Evolutionary conservation across 2,113 vertebrate species (phyloP).

Genomic region (Eptatretus burgeri): DNA sequence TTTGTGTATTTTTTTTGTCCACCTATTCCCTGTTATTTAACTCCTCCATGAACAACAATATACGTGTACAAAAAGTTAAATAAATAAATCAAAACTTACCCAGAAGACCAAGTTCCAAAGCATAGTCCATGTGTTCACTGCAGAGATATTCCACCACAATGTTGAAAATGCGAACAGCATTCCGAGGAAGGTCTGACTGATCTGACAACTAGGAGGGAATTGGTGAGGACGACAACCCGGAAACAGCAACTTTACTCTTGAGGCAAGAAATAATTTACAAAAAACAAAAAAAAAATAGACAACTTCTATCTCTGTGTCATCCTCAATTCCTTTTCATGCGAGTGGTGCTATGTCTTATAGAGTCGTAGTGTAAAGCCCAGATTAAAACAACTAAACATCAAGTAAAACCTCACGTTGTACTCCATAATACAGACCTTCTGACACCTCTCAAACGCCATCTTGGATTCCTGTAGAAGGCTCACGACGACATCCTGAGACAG

Average conservation of each 20-base stretch:
- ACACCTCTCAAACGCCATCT: conserved; percentile 90
- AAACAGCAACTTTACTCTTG: too few species aligned
- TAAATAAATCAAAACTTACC: conserved; percentile 23
- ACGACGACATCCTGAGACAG: conserved; percentile 87
- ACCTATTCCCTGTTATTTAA: background rate
- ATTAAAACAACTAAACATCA: background rate
- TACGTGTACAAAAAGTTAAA: background rate
- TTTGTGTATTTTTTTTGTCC: too few species aligned
- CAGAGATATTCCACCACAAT: conserved; percentile 89
- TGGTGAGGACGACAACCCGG: too few species aligned
- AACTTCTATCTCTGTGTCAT: too few species aligned
- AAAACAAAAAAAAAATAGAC: too few species aligned
- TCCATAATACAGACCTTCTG: conserved; percentile 41
- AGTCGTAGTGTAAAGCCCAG: background rate
- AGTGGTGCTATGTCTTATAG: too few species aligned
- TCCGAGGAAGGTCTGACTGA: conserved; percentile 79
- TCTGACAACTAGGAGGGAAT: conserved; percentile 44
- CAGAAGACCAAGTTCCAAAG: conserved; percentile 78
- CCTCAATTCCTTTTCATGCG: too few species aligned
- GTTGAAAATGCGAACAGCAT: conserved; percentile 83
- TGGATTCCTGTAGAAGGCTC: conserved; percentile 83
- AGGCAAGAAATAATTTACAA: too few species aligned
- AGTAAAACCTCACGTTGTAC: background rate
- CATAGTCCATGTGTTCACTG: conserved; percentile 93
- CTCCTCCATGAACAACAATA: background rate